phyloP scores from a whole-genome alignment of 2,113 vertebrate species.

The Macroglossus sobrinus region DNA sequence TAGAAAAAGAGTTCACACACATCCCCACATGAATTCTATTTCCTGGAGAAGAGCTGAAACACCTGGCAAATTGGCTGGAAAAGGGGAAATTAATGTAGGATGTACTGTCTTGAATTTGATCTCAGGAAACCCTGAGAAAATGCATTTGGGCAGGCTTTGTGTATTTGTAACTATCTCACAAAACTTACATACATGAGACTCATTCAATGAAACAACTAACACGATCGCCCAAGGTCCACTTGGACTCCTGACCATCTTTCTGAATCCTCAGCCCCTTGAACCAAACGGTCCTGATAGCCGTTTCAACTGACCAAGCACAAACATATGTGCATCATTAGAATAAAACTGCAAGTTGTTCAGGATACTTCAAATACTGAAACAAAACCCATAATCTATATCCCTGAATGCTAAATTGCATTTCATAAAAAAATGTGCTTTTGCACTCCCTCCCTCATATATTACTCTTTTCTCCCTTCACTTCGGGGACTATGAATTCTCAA shows the following conservation, averaged over 20 bases:
- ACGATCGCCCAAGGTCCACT: background rate
- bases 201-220: background rate
- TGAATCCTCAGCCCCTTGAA: background rate
- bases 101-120: background rate
- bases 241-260: background rate
- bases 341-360: background rate
- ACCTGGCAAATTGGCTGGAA: conserved; percentile 52
- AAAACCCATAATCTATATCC: background rate
- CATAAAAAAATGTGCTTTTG: background rate
- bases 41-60: conserved; percentile 33
- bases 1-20: background rate
- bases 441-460: background rate
- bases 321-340: conserved; percentile 38
- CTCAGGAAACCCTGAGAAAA: conserved; percentile 4
- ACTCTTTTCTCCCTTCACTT: background rate
- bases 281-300: conserved; percentile 50
- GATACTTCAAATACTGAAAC: background rate
- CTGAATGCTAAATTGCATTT: background rate
- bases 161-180: background rate
- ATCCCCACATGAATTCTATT: background rate
- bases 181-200: conserved; percentile 35
- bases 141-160: background rate
- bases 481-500: background rate
- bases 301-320: conserved; percentile 26
- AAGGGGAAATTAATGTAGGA: background rate